These are phyloP conservation scores for Dinocampus coccinellae DNA, from an alignment of 2,888 invertebrate genomes.

Conservation along the genomic window DNA sequence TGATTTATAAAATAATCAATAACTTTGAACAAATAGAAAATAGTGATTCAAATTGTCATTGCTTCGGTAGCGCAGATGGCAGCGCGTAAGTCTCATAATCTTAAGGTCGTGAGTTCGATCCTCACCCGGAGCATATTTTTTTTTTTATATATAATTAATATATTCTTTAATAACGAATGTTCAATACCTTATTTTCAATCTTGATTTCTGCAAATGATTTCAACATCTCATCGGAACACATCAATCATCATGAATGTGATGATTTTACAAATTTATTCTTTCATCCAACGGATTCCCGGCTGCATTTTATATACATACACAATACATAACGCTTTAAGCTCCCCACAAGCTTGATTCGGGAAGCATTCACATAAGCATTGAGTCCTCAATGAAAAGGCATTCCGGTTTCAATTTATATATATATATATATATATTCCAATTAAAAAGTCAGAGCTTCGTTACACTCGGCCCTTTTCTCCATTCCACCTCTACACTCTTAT, in stretches of 20 bases:
- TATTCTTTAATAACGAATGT: too few species aligned
- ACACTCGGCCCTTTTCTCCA: slow-evolving; percentile 61
- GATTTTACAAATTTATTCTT: not conserved
- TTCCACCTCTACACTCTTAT: slow-evolving; percentile 43
- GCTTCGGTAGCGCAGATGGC: slow-evolving; percentile 63
- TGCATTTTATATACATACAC: not conserved
- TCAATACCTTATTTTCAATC: not conserved
- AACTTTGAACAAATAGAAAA: not conserved
- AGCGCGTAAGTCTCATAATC: slow-evolving; percentile 68
- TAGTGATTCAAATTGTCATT: not conserved
- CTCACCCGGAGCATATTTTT: slow-evolving; percentile 83
- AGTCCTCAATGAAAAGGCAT: slow-evolving; percentile 67
- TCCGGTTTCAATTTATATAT: slow-evolving; percentile 57
- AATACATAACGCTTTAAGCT: not conserved
- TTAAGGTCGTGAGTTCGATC: slow-evolving; percentile 95
- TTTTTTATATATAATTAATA: not conserved
- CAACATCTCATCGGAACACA: not conserved
- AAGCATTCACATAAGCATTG: slow-evolving; percentile 63
- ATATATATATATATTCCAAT: slow-evolving; percentile 65
- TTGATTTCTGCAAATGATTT: not conserved
- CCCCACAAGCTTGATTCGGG: slow-evolving; percentile 59
- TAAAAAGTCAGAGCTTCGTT: slow-evolving; percentile 70
- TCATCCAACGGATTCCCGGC: not conserved
- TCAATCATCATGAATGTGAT: not conserved
- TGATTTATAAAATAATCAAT: not conserved